These are phyloP conservation scores for Heptranchias perlo DNA, from an alignment of 2,113 vertebrate species.

Conservation along the genomic window DNA sequence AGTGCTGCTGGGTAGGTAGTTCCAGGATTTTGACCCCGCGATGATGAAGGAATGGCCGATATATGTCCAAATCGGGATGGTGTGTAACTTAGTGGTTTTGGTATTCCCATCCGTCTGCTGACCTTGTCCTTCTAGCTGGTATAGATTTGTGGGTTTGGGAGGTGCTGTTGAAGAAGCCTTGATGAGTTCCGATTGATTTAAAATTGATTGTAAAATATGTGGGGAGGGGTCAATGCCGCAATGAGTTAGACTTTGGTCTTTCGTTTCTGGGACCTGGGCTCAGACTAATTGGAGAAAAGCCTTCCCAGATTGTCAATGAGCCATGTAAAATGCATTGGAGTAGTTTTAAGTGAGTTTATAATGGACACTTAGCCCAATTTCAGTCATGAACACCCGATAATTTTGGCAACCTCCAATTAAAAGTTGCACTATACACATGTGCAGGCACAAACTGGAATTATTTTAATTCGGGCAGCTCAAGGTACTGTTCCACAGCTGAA, in stretches of 20 bases:
- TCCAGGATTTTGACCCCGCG: too few species aligned
- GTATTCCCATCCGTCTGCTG: too few species aligned
- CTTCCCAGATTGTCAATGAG: neutral
- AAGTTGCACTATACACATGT: neutral
- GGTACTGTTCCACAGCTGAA: neutral
- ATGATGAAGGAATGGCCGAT: too few species aligned
- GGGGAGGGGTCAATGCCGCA: neutral
- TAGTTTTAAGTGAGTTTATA: neutral
- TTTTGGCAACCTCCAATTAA: neutral
- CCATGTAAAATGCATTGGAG: neutral
- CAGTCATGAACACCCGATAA: neutral
- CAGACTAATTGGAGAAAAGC: neutral
- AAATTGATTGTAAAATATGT: neutral
- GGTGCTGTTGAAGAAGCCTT: neutral
- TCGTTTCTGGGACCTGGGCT: neutral
- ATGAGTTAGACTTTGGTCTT: neutral
- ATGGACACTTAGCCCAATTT: neutral
- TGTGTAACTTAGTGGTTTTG: too few species aligned
- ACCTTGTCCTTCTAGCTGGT: too few species aligned
- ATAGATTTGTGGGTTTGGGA: too few species aligned
- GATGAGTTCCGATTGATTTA: neutral
- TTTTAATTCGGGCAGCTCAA: neutral
- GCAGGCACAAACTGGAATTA: neutral
- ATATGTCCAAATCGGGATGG: too few species aligned
- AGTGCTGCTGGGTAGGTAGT: too few species aligned